Conservation (phyloP, 1,140 invertebrate genomes). For the Glossosoma conforme region DNA sequence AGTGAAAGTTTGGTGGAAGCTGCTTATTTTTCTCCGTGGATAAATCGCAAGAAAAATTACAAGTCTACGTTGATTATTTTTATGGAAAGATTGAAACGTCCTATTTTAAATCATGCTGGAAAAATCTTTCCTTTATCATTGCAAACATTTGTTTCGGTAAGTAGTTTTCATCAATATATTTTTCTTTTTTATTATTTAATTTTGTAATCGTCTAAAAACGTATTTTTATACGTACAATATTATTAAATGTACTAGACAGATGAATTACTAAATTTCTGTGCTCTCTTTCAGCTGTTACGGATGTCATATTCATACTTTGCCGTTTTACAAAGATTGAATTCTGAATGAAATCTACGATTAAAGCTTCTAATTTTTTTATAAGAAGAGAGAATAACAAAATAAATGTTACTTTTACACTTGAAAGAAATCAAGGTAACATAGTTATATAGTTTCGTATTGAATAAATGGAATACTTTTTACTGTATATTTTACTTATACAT, state of each 20-base stretch:
- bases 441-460: too few species aligned
- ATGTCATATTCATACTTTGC: constrained; percentile 35
- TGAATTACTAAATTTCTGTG: not conserved
- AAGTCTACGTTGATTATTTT: constrained; percentile 31
- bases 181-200: constrained; percentile 8
- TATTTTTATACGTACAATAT: constrained; percentile 1
- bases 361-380: not conserved
- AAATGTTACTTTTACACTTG: not conserved
- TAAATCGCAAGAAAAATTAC: constrained; percentile 17
- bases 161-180: too few species aligned
- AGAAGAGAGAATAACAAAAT: not conserved
- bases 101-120: constrained; percentile 32
- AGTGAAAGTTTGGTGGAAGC: constrained; percentile 29
- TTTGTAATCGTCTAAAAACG: not conserved
- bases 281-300: constrained; percentile 31
- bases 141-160: constrained; percentile 34
- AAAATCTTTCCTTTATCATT: constrained; percentile 31
- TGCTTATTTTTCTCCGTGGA: constrained; percentile 31
- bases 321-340: constrained; percentile 26
- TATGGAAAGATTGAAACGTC: constrained; percentile 32
- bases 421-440: too few species aligned
- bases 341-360: constrained; percentile 7
- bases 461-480: not conserved
- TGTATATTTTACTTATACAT: not conserved
- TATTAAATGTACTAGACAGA: not conserved